Evolutionary conservation across 1,140 invertebrate genomes (phyloP).

Genomic region (Hycleus cichorii): DNA sequence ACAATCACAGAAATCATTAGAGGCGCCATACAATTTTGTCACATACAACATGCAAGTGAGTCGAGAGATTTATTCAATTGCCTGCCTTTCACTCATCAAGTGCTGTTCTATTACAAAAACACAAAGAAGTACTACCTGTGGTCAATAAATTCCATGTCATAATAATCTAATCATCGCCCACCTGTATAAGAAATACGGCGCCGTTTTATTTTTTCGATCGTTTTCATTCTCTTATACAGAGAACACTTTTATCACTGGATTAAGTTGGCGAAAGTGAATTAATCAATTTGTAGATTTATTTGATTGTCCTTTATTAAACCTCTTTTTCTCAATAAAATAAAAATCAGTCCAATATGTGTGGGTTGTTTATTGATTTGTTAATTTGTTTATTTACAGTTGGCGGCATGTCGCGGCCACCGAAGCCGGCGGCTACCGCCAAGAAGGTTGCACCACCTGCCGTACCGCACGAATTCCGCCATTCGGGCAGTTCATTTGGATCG

Average conservation of each 20-base stretch:
- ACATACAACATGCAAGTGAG: background rate
- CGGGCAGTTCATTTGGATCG: slow-evolving; percentile 63
- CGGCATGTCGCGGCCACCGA: slow-evolving; percentile 71
- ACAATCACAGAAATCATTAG: slow-evolving; percentile 5
- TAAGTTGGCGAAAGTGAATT: slow-evolving; percentile 8
- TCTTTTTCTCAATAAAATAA: no score
- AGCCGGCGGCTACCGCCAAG: slow-evolving; percentile 67
- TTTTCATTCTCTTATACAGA: slow-evolving; percentile 1
- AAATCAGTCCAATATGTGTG: no score
- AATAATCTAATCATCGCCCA: slow-evolving; percentile 18
- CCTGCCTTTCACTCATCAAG: slow-evolving; percentile 17
- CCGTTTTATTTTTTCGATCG: slow-evolving; percentile 6
- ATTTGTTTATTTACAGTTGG: slow-evolving; percentile 37
- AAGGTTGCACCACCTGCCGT: slow-evolving; percentile 77
- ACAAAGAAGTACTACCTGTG: slow-evolving; percentile 10
- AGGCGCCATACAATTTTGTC: slow-evolving; percentile 16
- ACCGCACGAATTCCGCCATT: slow-evolving; percentile 68
- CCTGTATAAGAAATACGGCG: slow-evolving; percentile 20
- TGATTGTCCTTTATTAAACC: no score
- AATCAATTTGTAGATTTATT: slow-evolving; percentile 1
- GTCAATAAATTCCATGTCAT: slow-evolving; percentile 16
- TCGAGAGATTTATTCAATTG: slow-evolving; percentile 6
- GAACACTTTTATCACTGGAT: no score
- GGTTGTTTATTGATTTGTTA: slow-evolving; percentile 4
- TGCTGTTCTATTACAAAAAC: slow-evolving; percentile 4